These are phyloP conservation scores for Diuraphis noxia DNA, from an alignment of 1,140 invertebrate genomes.

Conservation along the genomic window DNA sequence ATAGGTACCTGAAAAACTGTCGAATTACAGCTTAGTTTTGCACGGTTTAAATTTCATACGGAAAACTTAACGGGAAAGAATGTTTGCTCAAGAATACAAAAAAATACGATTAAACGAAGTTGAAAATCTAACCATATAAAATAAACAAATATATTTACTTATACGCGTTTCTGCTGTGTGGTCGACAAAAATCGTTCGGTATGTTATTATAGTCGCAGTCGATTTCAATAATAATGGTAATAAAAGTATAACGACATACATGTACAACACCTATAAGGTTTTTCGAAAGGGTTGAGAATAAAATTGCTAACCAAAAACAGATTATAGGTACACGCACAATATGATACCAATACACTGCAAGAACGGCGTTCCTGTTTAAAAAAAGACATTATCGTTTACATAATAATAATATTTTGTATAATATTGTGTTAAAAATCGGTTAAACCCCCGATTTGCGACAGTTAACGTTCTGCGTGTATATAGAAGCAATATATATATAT, in stretches of 20 bases:
- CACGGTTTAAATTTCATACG: neutral
- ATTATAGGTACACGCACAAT: neutral
- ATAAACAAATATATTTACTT: neutral
- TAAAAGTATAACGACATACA: neutral
- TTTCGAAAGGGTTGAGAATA: neutral
- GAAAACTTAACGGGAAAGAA: neutral
- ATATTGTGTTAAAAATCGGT: neutral
- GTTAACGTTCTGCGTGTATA: neutral
- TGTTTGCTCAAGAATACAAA: neutral
- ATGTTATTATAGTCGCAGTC: neutral
- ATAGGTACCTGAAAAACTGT: neutral
- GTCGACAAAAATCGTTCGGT: neutral
- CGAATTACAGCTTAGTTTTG: neutral
- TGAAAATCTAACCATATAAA: neutral
- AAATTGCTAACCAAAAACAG: neutral
- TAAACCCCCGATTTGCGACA: neutral
- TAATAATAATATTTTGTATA: neutral
- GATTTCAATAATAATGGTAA: neutral
- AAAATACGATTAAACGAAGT: neutral
- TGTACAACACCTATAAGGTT: neutral
- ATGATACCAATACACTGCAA: neutral
- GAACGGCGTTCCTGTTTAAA: neutral
- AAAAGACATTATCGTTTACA: neutral
- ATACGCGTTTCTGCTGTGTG: neutral
- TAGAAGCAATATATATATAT: neutral